phyloP scores from a whole-genome alignment of 2,888 invertebrate species.

The Drosophila peninsularis region DNA sequence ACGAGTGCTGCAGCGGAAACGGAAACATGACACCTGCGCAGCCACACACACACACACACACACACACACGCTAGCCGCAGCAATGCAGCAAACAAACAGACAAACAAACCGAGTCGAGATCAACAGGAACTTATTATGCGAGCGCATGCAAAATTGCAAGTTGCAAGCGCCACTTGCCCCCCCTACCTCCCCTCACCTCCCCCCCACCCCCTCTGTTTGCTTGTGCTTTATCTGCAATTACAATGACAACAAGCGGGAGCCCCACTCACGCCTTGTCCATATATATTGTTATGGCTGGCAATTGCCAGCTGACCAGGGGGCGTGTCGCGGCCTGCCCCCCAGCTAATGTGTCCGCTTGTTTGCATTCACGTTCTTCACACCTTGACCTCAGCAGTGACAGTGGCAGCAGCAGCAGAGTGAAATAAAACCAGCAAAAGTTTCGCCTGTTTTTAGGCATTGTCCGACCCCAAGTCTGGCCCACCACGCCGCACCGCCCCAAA shows the following conservation, averaged over 20 bases:
- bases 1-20: slow-evolving; percentile 66
- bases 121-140: slow-evolving; percentile 79
- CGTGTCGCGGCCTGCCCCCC: neutral
- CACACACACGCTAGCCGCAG: neutral
- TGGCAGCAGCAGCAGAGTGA: no score
- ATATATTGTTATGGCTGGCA: slow-evolving; percentile 52
- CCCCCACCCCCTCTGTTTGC: neutral
- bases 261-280: slow-evolving; percentile 25
- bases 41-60: slow-evolving; percentile 19
- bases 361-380: slow-evolving; percentile 43
- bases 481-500: neutral
- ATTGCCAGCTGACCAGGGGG: slow-evolving; percentile 23
- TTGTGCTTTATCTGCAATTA: slow-evolving; percentile 54
- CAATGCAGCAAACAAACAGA: slow-evolving; percentile 52
- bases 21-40: slow-evolving; percentile 77
- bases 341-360: slow-evolving; percentile 21
- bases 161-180: slow-evolving; percentile 14
- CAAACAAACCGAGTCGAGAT: slow-evolving; percentile 65
- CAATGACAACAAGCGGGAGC: slow-evolving; percentile 32
- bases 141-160: slow-evolving; percentile 61
- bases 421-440: slow-evolving; percentile 1
- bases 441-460: slow-evolving; percentile 6
- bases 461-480: slow-evolving; percentile 17
- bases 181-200: neutral
- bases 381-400: slow-evolving; percentile 52